These are phyloP conservation scores for Drosophila bocki DNA, from an alignment of 1,140 invertebrate species.

Conservation along the genomic window DNA sequence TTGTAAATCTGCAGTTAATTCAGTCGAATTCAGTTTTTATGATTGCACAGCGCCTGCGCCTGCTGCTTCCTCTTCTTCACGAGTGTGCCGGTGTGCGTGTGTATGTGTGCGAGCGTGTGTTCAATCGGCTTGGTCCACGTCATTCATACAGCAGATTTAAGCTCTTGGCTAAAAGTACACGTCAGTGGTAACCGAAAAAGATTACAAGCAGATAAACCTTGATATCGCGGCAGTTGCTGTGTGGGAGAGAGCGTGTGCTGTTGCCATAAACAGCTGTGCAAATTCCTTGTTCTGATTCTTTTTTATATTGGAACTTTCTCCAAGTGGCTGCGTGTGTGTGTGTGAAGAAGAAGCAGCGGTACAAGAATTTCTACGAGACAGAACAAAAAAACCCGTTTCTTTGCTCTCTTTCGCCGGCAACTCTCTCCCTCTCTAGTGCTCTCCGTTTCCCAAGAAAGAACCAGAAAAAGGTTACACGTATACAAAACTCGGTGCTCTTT, in stretches of 20 bases:
- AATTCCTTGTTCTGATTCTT: slow-evolving; percentile 35
- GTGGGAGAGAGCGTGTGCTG: not conserved
- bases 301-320: slow-evolving; percentile 57
- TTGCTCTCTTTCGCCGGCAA: slow-evolving; percentile 31
- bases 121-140: slow-evolving; percentile 77
- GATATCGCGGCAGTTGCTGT: slow-evolving; percentile 4
- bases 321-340: slow-evolving; percentile 22
- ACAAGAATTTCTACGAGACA: slow-evolving; percentile 22
- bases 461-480: slow-evolving; percentile 82
- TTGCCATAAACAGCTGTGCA: slow-evolving; percentile 55
- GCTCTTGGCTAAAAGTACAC: slow-evolving; percentile 56
- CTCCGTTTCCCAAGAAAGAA: slow-evolving; percentile 49
- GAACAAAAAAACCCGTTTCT: slow-evolving; percentile 56
- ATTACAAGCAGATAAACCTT: slow-evolving; percentile 14
- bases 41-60: slow-evolving; percentile 57
- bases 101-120: slow-evolving; percentile 21
- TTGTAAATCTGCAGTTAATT: slow-evolving; percentile 23
- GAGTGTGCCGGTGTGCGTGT: slow-evolving; percentile 20
- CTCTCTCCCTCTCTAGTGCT: slow-evolving; percentile 2
- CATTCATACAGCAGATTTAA: slow-evolving; percentile 60
- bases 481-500: slow-evolving; percentile 57
- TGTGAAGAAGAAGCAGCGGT: not conserved
- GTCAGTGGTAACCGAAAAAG: slow-evolving; percentile 48
- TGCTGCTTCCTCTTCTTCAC: slow-evolving; percentile 23
- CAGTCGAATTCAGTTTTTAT: not conserved